A percentile compares a stretch with the other conserved stretches of the same genome.
phyloP scores from a whole-genome alignment of 2,888 invertebrate genomes.

The Caenorhabditis doughertyi region DNA sequence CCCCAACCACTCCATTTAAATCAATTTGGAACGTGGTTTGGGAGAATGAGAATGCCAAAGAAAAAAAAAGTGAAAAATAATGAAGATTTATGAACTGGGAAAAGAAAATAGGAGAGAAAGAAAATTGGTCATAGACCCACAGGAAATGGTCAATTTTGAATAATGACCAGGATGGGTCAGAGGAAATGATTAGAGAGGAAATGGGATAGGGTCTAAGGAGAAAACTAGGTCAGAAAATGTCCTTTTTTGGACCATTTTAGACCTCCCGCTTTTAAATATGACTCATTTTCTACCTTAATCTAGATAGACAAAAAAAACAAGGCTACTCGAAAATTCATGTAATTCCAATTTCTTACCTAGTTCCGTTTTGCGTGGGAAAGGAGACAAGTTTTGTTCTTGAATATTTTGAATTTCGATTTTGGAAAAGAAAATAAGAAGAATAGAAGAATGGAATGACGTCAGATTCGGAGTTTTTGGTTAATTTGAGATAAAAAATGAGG shows the following conservation, averaged over 20 bases:
- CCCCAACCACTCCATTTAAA: neutral
- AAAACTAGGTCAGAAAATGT: neutral
- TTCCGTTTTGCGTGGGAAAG: neutral
- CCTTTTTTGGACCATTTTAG: no score
- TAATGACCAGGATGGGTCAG: neutral
- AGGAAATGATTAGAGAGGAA: neutral
- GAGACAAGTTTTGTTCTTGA: neutral
- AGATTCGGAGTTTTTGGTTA: no score
- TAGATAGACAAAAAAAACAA: neutral
- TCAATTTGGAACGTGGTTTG: neutral
- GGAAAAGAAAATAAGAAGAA: neutral
- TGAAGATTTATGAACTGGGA: conserved; percentile 25
- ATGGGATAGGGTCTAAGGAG: neutral
- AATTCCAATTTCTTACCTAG: neutral
- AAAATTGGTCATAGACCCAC: neutral
- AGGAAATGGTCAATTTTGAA: conserved; percentile 4
- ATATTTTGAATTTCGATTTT: neutral
- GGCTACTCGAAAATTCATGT: neutral
- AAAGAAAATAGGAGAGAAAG: neutral
- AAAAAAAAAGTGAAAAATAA: neutral
- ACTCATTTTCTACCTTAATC: neutral
- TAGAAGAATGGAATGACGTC: neutral
- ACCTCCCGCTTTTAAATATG: neutral
- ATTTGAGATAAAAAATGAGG: no score
- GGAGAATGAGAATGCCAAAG: no score